phyloP scores from a whole-genome alignment of 2,888 invertebrate species.

The Lasioglossum morio region DNA sequence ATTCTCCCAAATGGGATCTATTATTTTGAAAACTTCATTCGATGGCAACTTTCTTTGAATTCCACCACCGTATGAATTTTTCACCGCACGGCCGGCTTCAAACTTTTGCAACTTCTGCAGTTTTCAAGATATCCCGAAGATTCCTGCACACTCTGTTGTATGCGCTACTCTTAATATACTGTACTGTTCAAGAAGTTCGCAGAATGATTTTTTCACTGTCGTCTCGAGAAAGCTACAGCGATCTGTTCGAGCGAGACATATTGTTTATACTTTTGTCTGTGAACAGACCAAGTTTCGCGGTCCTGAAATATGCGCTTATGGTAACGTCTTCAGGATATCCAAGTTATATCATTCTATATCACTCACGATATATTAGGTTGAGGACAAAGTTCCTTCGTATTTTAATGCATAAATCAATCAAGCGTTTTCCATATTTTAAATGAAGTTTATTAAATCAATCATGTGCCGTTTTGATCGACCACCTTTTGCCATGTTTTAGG shows the following conservation, averaged over 20 bases:
- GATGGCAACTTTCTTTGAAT: neutral
- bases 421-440: too few species aligned
- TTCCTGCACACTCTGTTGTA: neutral
- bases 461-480: too few species aligned
- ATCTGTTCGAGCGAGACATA: too few species aligned
- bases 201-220: neutral
- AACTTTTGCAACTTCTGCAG: neutral
- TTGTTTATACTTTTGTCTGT: neutral
- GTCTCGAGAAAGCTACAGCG: neutral
- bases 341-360: too few species aligned
- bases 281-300: too few species aligned
- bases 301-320: too few species aligned
- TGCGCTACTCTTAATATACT: neutral
- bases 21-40: neutral
- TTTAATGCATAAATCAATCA: too few species aligned
- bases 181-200: neutral
- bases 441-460: too few species aligned
- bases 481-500: too few species aligned
- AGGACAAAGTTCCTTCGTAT: too few species aligned
- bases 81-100: neutral
- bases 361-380: too few species aligned
- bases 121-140: neutral
- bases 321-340: too few species aligned
- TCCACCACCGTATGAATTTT: neutral
- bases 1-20: neutral